Conservation (phyloP, 2,888 invertebrate species). For the Tridacna gigas region DNA sequence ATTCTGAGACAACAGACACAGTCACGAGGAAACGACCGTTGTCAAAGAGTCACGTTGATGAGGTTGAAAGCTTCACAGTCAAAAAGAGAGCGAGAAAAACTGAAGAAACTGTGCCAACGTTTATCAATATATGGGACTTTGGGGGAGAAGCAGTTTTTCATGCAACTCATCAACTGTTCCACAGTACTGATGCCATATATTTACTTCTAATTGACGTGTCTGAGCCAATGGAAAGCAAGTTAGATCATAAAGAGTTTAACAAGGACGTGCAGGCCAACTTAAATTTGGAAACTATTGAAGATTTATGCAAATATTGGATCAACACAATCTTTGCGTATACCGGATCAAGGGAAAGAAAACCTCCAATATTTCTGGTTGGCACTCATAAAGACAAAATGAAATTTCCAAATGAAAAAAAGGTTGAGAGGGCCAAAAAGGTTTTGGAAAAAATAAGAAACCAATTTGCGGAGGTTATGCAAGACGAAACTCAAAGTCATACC, state of each 20-base stretch:
- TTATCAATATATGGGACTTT: slow-evolving; percentile 31
- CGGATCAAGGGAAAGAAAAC: slow-evolving; percentile 28
- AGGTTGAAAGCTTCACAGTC: not conserved
- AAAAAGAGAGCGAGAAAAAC: not conserved
- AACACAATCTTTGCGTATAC: slow-evolving; percentile 33
- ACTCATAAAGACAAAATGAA: slow-evolving; percentile 36
- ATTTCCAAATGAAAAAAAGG: not conserved
- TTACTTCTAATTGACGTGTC: slow-evolving; percentile 21
- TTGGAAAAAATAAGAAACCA: slow-evolving; percentile 28
- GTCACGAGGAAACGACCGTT: not conserved
- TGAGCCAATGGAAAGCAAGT: not conserved
- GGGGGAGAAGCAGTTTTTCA: slow-evolving; percentile 32
- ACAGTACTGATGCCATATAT: slow-evolving; percentile 25
- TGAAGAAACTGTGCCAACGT: not conserved
- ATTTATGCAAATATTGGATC: slow-evolving; percentile 35
- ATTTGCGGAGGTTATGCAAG: slow-evolving; percentile 24
- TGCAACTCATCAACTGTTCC: slow-evolving; percentile 38
- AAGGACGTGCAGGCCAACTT: not conserved
- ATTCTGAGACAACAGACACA: not conserved
- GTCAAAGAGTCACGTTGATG: not conserved
- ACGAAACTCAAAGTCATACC: slow-evolving; percentile 32
- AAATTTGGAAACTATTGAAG: slow-evolving; percentile 8
- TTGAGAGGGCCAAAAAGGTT: not conserved
- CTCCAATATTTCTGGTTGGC: slow-evolving; percentile 39
- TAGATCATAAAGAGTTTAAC: not conserved